Conservation (phyloP, 2,888 invertebrate species). For the Molorchus minor region DNA sequence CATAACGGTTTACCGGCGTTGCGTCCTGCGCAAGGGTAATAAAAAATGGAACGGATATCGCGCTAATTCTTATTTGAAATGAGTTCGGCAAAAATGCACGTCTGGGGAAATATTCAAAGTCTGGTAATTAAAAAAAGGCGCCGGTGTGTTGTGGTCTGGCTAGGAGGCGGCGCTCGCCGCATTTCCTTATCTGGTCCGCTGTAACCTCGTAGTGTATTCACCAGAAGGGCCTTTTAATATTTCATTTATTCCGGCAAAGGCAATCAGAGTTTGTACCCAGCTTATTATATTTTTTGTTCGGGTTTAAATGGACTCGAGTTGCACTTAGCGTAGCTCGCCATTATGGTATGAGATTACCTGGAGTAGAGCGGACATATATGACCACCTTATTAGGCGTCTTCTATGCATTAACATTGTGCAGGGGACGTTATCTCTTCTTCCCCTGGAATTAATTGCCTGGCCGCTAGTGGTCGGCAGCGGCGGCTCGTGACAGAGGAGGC, state of each 20-base stretch:
- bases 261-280: slow-evolving; percentile 50
- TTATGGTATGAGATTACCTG: slow-evolving; percentile 47
- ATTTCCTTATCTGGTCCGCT: slow-evolving; percentile 14
- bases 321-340: slow-evolving; percentile 36
- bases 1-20: slow-evolving; percentile 46
- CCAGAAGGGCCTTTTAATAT: slow-evolving; percentile 46
- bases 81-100: slow-evolving; percentile 58
- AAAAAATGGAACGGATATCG: slow-evolving; percentile 51
- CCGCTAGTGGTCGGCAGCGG: slow-evolving; percentile 36
- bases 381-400: slow-evolving; percentile 50
- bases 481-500: too few species aligned
- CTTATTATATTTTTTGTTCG: slow-evolving; percentile 51
- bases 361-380: slow-evolving; percentile 44
- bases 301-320: slow-evolving; percentile 51
- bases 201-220: slow-evolving; percentile 26
- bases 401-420: slow-evolving; percentile 47
- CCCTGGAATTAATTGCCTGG: slow-evolving; percentile 50
- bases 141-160: slow-evolving; percentile 20
- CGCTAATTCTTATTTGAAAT: slow-evolving; percentile 58
- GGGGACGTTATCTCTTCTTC: slow-evolving; percentile 40
- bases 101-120: slow-evolving; percentile 55
- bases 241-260: slow-evolving; percentile 51
- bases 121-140: slow-evolving; percentile 56
- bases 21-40: slow-evolving; percentile 44
- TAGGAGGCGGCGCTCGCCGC: slow-evolving; percentile 6